Conservation (phyloP, 2,113 vertebrate genomes). For the Opisthocomus hoazin region DNA sequence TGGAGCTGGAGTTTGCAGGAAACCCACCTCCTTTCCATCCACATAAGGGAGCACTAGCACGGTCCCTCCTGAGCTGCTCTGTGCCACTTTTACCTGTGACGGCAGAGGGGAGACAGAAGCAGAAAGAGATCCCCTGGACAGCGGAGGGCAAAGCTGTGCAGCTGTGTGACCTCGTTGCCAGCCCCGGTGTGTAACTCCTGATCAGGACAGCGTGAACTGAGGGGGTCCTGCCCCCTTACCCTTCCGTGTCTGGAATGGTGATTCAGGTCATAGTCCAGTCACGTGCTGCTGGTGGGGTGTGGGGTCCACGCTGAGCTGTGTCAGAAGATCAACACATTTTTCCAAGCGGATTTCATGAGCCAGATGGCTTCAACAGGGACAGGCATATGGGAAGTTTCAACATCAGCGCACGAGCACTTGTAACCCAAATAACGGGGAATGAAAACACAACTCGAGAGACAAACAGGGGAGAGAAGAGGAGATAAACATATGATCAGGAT, state of each 20-base stretch:
- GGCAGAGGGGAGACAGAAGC: neutral
- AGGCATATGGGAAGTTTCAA: neutral
- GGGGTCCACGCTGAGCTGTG: neutral
- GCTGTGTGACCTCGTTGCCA: neutral
- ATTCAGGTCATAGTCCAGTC: neutral
- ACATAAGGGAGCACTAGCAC: neutral
- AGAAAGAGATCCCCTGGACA: neutral
- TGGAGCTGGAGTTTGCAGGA: neutral
- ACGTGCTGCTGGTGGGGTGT: neutral
- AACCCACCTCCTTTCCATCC: neutral
- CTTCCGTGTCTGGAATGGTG: neutral
- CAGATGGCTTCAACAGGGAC: neutral
- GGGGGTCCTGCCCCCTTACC: neutral
- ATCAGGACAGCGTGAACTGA: rapidly evolving
- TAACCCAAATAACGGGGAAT: rapidly evolving
- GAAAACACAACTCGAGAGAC: neutral
- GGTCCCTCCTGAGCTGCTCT: neutral
- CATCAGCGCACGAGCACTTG: neutral
- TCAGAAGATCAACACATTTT: neutral
- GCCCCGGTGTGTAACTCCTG: neutral
- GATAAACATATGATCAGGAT: neutral
- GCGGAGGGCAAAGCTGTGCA: neutral
- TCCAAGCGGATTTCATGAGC: neutral
- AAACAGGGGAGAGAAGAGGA: neutral
- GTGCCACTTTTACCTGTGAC: neutral